These are phyloP conservation scores for Eupeodes latifasciatus DNA, from an alignment of 2,888 invertebrate species.

Conservation along the genomic window DNA sequence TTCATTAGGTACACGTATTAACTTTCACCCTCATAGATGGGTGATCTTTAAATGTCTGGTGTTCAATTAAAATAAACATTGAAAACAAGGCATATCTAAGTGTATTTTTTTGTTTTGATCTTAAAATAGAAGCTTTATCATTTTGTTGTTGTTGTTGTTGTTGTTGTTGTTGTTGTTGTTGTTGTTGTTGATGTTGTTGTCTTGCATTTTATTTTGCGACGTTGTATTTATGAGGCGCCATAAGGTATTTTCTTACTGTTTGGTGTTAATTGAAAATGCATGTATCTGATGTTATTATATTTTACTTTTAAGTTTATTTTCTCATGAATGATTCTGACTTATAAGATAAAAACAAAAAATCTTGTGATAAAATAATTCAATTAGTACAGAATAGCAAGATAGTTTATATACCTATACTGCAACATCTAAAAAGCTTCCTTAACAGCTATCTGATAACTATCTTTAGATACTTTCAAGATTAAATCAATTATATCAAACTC, in stretches of 20 bases:
- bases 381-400: constrained; percentile 1
- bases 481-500: background rate
- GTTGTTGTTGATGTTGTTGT: background rate
- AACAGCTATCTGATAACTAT: background rate
- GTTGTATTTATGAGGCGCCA: background rate
- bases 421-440: background rate
- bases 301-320: background rate
- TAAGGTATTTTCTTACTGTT: background rate
- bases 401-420: background rate
- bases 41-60: too few relatives aligned
- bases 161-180: background rate
- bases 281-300: constrained; percentile 14
- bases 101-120: too few relatives aligned
- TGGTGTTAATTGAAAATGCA: constrained; percentile 39
- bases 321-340: background rate
- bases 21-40: too few relatives aligned
- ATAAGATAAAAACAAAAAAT: background rate
- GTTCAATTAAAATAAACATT: too few relatives aligned
- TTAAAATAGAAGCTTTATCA: too few relatives aligned
- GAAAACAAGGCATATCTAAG: too few relatives aligned
- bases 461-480: background rate
- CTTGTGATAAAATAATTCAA: constrained; percentile 19
- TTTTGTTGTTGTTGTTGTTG: background rate
- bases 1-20: too few relatives aligned
- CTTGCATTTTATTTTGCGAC: background rate